phyloP scores from a whole-genome alignment of 2,797 vertebrate species.

The Threskiornis aethiopicus region DNA sequence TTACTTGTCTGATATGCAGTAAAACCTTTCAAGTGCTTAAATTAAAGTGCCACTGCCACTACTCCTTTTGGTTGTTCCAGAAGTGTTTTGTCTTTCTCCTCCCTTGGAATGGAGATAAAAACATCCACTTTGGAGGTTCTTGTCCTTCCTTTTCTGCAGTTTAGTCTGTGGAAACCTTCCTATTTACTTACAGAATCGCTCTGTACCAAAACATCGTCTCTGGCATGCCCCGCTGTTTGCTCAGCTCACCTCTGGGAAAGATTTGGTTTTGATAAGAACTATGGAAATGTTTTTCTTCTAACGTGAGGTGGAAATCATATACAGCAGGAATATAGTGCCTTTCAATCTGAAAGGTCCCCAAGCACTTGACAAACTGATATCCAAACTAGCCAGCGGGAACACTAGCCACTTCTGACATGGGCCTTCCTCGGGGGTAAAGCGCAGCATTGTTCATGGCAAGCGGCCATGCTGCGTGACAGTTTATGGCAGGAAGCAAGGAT shows the following conservation, averaged over 20 bases:
- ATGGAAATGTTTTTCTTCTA: constrained; percentile 52
- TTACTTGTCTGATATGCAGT: not conserved
- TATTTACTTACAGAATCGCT: constrained; percentile 22
- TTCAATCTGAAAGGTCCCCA: not conserved
- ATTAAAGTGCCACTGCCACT: not conserved
- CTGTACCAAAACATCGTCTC: constrained; percentile 23
- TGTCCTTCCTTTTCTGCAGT: constrained; percentile 10
- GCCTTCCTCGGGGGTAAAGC: not conserved
- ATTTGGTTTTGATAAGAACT: constrained; percentile 56
- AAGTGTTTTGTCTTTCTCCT: constrained; percentile 10
- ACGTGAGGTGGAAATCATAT: constrained; percentile 18
- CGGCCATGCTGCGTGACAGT: not conserved
- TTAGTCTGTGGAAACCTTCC: constrained; percentile 35
- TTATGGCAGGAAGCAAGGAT: not conserved
- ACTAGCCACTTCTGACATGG: not conserved
- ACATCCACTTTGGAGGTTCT: not conserved
- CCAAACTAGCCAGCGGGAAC: not conserved
- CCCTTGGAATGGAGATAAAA: not conserved
- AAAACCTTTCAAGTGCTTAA: not conserved
- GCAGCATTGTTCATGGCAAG: not conserved
- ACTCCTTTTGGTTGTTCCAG: not conserved
- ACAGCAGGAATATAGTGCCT: not conserved
- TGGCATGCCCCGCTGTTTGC: constrained; percentile 35
- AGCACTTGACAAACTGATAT: not conserved
- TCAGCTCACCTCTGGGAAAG: constrained; percentile 59